Evolutionary conservation across 2,888 invertebrate genomes (phyloP).

Genomic region (Brachynemurus nebulosus): DNA sequence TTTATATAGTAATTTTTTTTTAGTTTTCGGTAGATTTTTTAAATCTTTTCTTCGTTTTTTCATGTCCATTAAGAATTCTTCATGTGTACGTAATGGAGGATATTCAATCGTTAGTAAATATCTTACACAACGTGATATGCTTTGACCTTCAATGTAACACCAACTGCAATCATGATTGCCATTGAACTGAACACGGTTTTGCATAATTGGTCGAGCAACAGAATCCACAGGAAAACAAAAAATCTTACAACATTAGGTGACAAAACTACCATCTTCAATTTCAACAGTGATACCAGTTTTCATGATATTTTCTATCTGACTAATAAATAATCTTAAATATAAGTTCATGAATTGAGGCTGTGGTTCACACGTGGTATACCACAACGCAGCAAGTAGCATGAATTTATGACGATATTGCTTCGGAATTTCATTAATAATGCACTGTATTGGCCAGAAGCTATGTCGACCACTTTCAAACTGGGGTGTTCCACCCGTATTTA

Average conservation of each 20-base stretch:
- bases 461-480: background rate
- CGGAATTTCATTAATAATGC: background rate
- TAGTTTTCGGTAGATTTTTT: background rate
- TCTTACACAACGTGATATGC: background rate
- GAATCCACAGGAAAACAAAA: background rate
- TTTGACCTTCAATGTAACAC: background rate
- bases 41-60: background rate
- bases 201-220: too few species aligned
- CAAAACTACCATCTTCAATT: background rate
- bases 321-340: background rate
- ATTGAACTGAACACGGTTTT: background rate
- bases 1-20: background rate
- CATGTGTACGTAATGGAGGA: background rate
- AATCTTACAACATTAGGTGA: background rate
- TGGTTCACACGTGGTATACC: background rate
- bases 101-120: background rate
- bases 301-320: background rate
- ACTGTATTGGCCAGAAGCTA: background rate
- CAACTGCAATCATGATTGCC: background rate
- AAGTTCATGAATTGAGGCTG: background rate
- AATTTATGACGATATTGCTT: background rate
- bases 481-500: background rate
- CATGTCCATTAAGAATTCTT: background rate
- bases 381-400: too few species aligned
- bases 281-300: background rate